These are phyloP conservation scores for Nysson spinosus DNA, from an alignment of 2,888 invertebrate genomes.

Conservation along the genomic window DNA sequence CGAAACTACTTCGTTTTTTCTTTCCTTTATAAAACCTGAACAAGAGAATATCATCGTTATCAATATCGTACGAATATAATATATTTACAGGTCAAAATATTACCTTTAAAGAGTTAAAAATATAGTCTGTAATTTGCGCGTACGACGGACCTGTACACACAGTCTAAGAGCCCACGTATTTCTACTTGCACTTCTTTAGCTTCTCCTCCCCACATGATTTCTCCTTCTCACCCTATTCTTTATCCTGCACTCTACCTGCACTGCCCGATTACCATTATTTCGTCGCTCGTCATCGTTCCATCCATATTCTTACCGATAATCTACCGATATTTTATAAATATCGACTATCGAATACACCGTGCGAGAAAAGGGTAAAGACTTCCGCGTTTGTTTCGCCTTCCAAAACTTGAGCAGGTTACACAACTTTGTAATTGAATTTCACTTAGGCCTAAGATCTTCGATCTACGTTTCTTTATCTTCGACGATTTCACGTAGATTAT, in stretches of 20 bases:
- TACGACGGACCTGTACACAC: conserved; percentile 73
- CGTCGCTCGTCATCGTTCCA: not conserved
- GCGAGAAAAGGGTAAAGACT: conserved; percentile 34
- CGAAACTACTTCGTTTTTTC: conserved; percentile 45
- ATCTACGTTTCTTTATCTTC: conserved; percentile 44
- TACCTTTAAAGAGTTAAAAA: conserved; percentile 76
- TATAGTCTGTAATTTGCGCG: conserved; percentile 76
- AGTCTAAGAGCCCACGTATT: conserved; percentile 61
- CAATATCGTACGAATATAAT: conserved; percentile 73
- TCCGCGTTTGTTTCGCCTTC: conserved; percentile 56
- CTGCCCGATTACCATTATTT: not conserved
- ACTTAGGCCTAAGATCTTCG: conserved; percentile 64
- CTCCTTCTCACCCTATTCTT: conserved; percentile 8
- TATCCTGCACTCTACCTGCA: conserved; percentile 2
- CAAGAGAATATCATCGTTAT: conserved; percentile 72
- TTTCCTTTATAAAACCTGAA: conserved; percentile 66
- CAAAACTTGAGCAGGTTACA: conserved; percentile 71
- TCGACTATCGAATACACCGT: no score
- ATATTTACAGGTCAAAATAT: conserved; percentile 76
- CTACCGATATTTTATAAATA: no score
- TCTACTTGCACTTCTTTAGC: conserved; percentile 50
- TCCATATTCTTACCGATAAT: no score
- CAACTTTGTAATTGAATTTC: conserved; percentile 71
- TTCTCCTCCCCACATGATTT: conserved; percentile 6
- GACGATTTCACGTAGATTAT: conserved; percentile 58